Evolutionary conservation across 2,888 invertebrate genomes (phyloP), one percentile per base, ranked within the genome.

Genomic region (Spicauda simplicius): DNA sequence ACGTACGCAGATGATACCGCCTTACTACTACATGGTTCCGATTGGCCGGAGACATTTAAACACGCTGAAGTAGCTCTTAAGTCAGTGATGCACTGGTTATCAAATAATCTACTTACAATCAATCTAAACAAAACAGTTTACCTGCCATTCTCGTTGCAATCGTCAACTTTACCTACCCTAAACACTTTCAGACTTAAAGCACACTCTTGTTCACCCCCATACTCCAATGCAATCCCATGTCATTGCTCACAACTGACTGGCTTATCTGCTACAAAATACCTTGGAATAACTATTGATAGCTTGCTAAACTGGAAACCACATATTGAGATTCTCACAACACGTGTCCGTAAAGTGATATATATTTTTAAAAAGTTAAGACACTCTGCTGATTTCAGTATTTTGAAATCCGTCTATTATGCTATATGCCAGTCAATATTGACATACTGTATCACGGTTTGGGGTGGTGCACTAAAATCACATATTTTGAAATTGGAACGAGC

Each of bases 381-480:
- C 41, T 41, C 11, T 10, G 41, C 41, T 12, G 4, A 41, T 10
- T 41, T 41, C 10, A 41, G 10, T 10, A 41, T 11, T 12, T 10
- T 41, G 12, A 41, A 41, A 12, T 11, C 41, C 4, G 41, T 41
- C 4, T 41, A 41, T 12, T 41, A 41, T 12, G 41, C 41, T 12
- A 2, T 41, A 11, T 41, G 41, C 10, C 41, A 41, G 41, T 41
- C 41, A 41, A 2, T 41, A 30, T 45, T 74, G 10, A 65, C 61
- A 2, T 73, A 74, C 57, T 73, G 74, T 19, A 70, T 73, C 14
- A 19, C 52, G 16, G 52, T 18, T 18, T 52, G 52, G 52, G 52
- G 52, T 52, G 52, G 19, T 7, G 18, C 52, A 16, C 20, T 12
- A 5, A 20, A 53, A 53, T 20, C 53, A 20, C 20, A 53, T 20